A percentile compares a stretch with the other conserved stretches of the same genome.
phyloP scores from a whole-genome alignment of 2,888 invertebrate genomes.

The Halocaridina rubra region DNA sequence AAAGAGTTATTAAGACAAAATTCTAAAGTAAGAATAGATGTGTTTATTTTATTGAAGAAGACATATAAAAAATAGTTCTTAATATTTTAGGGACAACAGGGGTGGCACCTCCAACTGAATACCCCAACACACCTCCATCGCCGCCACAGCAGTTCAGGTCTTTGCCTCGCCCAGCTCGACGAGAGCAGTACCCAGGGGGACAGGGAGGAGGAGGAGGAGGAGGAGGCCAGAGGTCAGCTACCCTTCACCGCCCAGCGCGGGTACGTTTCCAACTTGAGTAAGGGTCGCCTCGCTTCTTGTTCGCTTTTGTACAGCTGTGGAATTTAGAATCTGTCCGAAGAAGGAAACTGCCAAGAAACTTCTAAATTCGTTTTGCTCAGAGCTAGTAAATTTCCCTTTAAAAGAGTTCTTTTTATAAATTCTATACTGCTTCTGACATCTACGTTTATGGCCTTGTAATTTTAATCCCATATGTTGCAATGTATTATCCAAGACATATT shows the following conservation, averaged over 20 bases:
- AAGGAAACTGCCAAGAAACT: background rate
- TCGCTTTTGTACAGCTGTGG: slow-evolving; percentile 31
- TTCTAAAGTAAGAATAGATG: no score
- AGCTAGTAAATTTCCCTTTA: no score
- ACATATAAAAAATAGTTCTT: no score
- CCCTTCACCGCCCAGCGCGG: slow-evolving; percentile 63
- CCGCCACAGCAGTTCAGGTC: slow-evolving; percentile 63
- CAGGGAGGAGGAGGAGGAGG: slow-evolving; percentile 18
- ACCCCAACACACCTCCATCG: slow-evolving; percentile 60
- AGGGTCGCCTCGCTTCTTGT: slow-evolving; percentile 63
- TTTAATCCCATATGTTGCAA: no score
- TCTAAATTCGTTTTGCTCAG: background rate
- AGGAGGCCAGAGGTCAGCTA: slow-evolving; percentile 54
- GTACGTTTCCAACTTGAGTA: slow-evolving; percentile 64
- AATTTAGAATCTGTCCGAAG: background rate
- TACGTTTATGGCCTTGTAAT: no score
- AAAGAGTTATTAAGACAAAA: no score
- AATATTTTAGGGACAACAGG: slow-evolving; percentile 18
- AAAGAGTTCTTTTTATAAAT: no score
- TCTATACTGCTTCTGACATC: no score
- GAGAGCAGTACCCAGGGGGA: slow-evolving; percentile 57
- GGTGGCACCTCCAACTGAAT: slow-evolving; percentile 39
- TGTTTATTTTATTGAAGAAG: no score
- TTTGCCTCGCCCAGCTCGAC: slow-evolving; percentile 57
- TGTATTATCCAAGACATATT: no score